Conservation (phyloP, 1,140 invertebrate genomes). For the Meloidogyne floridensis region DNA sequence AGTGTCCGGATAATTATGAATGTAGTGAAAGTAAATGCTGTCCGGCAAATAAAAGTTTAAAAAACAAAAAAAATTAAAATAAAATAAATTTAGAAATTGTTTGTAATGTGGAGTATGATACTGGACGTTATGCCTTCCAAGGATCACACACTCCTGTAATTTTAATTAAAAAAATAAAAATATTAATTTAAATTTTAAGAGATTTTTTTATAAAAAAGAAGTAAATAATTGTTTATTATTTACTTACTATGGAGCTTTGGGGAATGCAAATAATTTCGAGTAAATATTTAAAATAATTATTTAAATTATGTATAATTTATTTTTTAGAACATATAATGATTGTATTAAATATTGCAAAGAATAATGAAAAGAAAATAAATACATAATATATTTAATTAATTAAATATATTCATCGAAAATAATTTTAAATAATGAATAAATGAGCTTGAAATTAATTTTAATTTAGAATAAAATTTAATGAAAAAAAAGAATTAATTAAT, state of each 20-base stretch:
- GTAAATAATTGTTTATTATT: constrained; percentile 63
- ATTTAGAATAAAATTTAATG: too few relatives aligned
- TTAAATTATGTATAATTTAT: background rate
- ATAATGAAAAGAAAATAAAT: background rate
- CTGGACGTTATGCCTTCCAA: constrained; percentile 53
- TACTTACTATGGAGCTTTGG: constrained; percentile 62
- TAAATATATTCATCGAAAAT: too few relatives aligned
- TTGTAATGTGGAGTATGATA: constrained; percentile 60
- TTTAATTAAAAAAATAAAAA: constrained; percentile 31
- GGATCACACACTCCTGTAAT: constrained; percentile 58
- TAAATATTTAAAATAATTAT: background rate
- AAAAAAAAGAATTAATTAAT: too few relatives aligned
- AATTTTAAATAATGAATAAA: background rate
- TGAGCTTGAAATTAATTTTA: background rate
- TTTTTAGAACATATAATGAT: constrained; percentile 54
- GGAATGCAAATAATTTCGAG: constrained; percentile 64
- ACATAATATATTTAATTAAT: too few relatives aligned
- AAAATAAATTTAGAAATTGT: constrained; percentile 47
- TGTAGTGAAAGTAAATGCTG: constrained; percentile 58
- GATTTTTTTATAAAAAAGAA: constrained; percentile 57
- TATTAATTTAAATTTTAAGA: constrained; percentile 5
- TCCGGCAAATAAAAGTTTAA: constrained; percentile 58
- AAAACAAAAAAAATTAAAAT: background rate
- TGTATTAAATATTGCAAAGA: constrained; percentile 73
- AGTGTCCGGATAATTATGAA: constrained; percentile 57